Percentiles rank a stretch among this genome's conserved stretches.
Evolutionary conservation across 2,113 vertebrate species (phyloP).

Genomic region (Alexandromys fortis): DNA sequence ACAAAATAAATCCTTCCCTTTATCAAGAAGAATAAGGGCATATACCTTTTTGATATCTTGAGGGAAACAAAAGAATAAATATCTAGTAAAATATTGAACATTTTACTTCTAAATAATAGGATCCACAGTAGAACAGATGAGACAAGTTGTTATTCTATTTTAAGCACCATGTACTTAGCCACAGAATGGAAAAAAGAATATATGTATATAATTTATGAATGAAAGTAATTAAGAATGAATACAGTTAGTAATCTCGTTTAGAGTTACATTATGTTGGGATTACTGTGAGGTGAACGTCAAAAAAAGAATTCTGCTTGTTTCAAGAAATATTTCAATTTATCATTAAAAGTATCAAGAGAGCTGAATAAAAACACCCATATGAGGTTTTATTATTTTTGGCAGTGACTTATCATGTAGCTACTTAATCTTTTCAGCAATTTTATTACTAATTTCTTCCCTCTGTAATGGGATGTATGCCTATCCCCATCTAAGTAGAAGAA

Average conservation of each 20-base stretch:
- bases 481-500: not conserved
- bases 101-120: not conserved
- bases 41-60: not conserved
- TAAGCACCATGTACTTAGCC: not conserved
- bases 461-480: not conserved
- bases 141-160: not conserved
- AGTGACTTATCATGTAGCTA: not conserved
- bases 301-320: not conserved
- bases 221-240: not conserved
- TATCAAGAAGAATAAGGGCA: not conserved
- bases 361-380: not conserved
- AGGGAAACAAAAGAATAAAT: conserved; percentile 13
- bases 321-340: not conserved
- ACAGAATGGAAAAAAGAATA: not conserved
- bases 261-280: not conserved
- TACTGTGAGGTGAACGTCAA: not conserved
- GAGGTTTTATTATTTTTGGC: not conserved
- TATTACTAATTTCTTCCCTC: not conserved
- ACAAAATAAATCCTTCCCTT: not conserved
- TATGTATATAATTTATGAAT: not conserved
- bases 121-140: not conserved
- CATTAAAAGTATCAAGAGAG: not conserved
- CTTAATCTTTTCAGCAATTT: not conserved
- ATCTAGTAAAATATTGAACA: not conserved
- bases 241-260: not conserved